Evolutionary conservation across 2,888 invertebrate species (phyloP), one percentile per base, ranked within the genome.

Genomic region (Scaptomyza reducta): DNA sequence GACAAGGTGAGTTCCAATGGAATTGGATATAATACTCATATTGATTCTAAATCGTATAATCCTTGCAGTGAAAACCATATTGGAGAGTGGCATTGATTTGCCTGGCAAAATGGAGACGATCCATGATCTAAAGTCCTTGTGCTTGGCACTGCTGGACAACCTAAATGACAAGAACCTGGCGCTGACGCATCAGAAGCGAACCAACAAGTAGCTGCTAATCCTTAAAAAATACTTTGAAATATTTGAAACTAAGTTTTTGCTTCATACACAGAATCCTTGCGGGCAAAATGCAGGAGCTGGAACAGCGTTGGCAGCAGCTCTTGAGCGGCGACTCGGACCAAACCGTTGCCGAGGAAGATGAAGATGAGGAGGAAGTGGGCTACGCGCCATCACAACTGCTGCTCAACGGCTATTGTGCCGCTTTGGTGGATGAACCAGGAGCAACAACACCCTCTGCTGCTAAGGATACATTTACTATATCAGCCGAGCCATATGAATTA

Each of bases 91-190:
- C 66, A 91, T 93, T 70, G 93, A 94, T 59, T 88, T 93, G 38
- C 93, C 94, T 38, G 93, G 94, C 38, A 94, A 94, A 75, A 93
- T 94, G 11, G 94, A 94, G 75, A 95, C 96, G 1, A 93, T 95
- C 70, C 93, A 94, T 13, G 97, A 97, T 91, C 92, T 97, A 44
- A 95, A 95, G 83, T 95, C 95, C 1, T 91, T 97, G 16, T 96
- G 96, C 75, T 92, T 95, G 54, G 96, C 96, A 6, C 92, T 97
- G 40, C 93, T 97, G 80, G 97, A 97, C 90, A 95, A 96, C 47
- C 92, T 97, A 38, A 96, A 96, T 91, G 97, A 97, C 89, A 97
- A 97, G 92, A 96, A 95, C 50, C 93, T 96, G 63, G 97, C 97
- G 1, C 91, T 97, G 29, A 94, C 95, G 70, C 97, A 97, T 92